Evolutionary conservation across 2,888 invertebrate genomes (phyloP), one percentile per base, ranked within the genome.

Genomic region (Ditylenchus weischeri): DNA sequence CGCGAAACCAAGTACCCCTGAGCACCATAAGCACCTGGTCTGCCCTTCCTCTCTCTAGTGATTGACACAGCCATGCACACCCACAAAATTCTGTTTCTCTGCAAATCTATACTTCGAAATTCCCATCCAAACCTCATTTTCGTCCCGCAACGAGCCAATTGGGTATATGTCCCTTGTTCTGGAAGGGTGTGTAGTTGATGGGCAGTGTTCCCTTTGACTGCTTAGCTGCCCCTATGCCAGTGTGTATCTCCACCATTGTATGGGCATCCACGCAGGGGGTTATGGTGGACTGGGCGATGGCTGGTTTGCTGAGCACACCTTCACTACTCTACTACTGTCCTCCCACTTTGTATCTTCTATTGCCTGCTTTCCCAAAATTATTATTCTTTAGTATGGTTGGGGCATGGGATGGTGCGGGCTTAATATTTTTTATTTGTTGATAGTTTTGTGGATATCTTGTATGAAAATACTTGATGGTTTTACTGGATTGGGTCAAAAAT

Each of bases 251-350:
- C 15, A 11, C 54, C 54, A 54, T 54, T 54, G 54, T 23, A 23
- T 4, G 54, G 54, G 54, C 54, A 23, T 6, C n/a, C 10, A 54
- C 54, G 54, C 54, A 54, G n/a, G 50, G n/a, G 54, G n/a, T 21
- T 54, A 54, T 29, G 54, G 54, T 54, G 54, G 54, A 29, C 3
- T 29, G 23, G 29, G 13, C 11, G 21, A 54, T 21, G 21, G 54
- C 54, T 54, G 15, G 21, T n/a, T 54, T 54, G 11, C 54, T 13
- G n/a, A 21, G 7, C 54, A 54, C 54, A 23, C 54, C 23, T 54
- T 54, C 54, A 54, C 29, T 54, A 54, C 29, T 54, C 15, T 54
- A 54, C 29, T 54, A 54, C 29, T 54, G 54, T 54, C 54, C 11
- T 54, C 21, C 29, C 29, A 29, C 29, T 29, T 29, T 54, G 23